A percentile compares a stretch with the other conserved stretches of the same genome.
These are phyloP conservation scores for Saccostrea glomerata DNA, from an alignment of 1,140 invertebrate species.

Conservation along the genomic window DNA sequence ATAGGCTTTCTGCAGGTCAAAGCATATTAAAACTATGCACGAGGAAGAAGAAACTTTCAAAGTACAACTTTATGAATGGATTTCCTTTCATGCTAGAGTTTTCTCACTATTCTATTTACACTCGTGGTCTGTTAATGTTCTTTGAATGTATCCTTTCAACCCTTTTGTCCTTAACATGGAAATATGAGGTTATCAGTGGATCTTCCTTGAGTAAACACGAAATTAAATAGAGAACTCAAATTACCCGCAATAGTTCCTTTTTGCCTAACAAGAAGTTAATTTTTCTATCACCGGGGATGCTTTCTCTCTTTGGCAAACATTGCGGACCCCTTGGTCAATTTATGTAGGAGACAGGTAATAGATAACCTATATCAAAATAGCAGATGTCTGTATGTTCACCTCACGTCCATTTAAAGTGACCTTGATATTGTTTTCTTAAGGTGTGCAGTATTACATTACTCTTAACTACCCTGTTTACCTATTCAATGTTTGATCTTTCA, in stretches of 20 bases:
- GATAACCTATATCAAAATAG: conserved; percentile 16
- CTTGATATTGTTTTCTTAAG: conserved; percentile 20
- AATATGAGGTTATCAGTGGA: conserved; percentile 1
- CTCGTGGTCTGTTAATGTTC: not conserved
- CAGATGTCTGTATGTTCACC: not conserved
- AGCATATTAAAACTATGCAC: too few relatives aligned
- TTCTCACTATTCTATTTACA: not conserved
- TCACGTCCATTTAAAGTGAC: not conserved
- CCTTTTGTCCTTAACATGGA: not conserved
- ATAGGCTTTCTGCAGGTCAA: too few relatives aligned
- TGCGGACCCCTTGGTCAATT: not conserved
- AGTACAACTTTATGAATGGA: too few relatives aligned
- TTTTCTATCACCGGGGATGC: conserved; percentile 9
- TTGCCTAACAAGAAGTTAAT: not conserved
- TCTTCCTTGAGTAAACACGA: not conserved
- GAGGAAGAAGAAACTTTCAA: too few relatives aligned
- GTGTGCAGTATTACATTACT: not conserved
- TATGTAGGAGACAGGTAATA: not conserved
- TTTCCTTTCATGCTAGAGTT: too few relatives aligned
- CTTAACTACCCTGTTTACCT: not conserved
- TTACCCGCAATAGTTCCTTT: not conserved
- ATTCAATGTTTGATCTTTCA: not conserved
- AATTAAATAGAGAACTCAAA: not conserved
- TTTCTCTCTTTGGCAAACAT: conserved; percentile 12
- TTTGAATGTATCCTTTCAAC: not conserved